Evolutionary conservation across 2,888 invertebrate genomes (phyloP).

Genomic region (Microplitis deprimator): DNA sequence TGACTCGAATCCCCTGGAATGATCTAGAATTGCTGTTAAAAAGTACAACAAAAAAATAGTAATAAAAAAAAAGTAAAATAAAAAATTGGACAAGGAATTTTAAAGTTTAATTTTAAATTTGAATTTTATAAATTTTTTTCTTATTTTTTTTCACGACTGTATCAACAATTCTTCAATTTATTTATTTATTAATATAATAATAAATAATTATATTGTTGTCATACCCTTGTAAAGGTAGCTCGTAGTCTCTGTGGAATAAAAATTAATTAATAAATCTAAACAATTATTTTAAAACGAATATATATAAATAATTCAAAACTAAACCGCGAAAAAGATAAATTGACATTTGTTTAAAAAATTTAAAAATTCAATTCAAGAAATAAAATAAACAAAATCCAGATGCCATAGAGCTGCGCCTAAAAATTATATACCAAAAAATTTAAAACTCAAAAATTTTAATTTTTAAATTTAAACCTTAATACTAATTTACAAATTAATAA

Average conservation of each 20-base stretch:
- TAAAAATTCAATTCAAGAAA: not conserved
- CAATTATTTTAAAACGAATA: too few species aligned
- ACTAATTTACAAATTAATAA: not conserved
- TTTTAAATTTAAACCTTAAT: constrained; percentile 48
- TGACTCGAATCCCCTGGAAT: constrained; percentile 66
- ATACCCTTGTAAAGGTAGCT: not conserved
- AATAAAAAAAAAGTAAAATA: constrained; percentile 48
- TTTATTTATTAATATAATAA: constrained; percentile 24
- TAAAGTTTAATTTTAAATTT: constrained; percentile 14
- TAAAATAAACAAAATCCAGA: constrained; percentile 54
- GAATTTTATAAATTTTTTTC: constrained; percentile 34
- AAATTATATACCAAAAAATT: constrained; percentile 41
- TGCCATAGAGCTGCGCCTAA: constrained; percentile 70
- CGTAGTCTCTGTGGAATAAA: not conserved
- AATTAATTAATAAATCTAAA: not conserved
- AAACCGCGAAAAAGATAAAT: constrained; percentile 3
- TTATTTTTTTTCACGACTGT: constrained; percentile 56
- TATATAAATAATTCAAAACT: not conserved
- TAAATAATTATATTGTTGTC: constrained; percentile 3
- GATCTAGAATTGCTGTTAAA: constrained; percentile 65
- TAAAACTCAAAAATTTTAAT: constrained; percentile 62
- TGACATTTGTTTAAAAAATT: constrained; percentile 7
- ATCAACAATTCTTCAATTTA: constrained; percentile 58
- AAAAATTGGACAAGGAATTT: constrained; percentile 8
- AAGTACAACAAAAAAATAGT: constrained; percentile 46